These are phyloP conservation scores for Sebastolobus alascanus DNA, from an alignment of 2,797 vertebrate genomes.

Conservation along the genomic window DNA sequence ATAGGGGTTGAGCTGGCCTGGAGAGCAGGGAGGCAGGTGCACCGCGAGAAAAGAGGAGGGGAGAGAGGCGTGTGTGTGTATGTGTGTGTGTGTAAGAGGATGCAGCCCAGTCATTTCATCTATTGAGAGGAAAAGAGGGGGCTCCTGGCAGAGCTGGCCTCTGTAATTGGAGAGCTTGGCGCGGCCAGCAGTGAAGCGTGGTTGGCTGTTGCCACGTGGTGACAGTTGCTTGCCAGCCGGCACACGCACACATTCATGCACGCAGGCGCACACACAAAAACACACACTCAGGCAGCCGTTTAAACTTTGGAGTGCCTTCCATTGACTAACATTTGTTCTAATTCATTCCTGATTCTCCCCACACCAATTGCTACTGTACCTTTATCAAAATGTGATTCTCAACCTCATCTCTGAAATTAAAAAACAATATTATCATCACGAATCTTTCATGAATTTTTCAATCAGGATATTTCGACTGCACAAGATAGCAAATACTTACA, in stretches of 20 bases:
- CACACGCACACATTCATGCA: slow-evolving; percentile 28
- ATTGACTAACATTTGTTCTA: slow-evolving; percentile 21
- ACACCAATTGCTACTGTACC: not conserved
- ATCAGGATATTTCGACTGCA: slow-evolving; percentile 8
- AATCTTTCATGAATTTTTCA: slow-evolving; percentile 3
- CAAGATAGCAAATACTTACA: slow-evolving; percentile 41
- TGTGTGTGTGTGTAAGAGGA: slow-evolving; percentile 64
- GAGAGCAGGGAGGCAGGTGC: slow-evolving; percentile 83
- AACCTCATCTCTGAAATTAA: not conserved
- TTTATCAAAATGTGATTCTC: slow-evolving; percentile 19
- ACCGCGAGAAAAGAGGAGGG: slow-evolving; percentile 60
- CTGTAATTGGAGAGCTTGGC: slow-evolving; percentile 83
- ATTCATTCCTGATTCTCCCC: slow-evolving; percentile 1
- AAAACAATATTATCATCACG: not conserved
- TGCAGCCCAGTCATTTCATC: slow-evolving; percentile 75
- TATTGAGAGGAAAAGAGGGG: slow-evolving; percentile 71
- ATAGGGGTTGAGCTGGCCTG: slow-evolving; percentile 82
- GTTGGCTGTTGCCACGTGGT: slow-evolving; percentile 76
- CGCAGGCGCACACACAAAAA: slow-evolving; percentile 22
- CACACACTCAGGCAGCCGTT: slow-evolving; percentile 32
- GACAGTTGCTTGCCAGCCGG: slow-evolving; percentile 74
- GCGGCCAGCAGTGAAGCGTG: slow-evolving; percentile 70
- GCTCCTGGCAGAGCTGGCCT: slow-evolving; percentile 73
- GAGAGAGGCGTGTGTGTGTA: slow-evolving; percentile 38
- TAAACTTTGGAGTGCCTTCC: slow-evolving; percentile 38